phyloP scores from a whole-genome alignment of 2,113 vertebrate species.

The Corvus hawaiiensis region DNA sequence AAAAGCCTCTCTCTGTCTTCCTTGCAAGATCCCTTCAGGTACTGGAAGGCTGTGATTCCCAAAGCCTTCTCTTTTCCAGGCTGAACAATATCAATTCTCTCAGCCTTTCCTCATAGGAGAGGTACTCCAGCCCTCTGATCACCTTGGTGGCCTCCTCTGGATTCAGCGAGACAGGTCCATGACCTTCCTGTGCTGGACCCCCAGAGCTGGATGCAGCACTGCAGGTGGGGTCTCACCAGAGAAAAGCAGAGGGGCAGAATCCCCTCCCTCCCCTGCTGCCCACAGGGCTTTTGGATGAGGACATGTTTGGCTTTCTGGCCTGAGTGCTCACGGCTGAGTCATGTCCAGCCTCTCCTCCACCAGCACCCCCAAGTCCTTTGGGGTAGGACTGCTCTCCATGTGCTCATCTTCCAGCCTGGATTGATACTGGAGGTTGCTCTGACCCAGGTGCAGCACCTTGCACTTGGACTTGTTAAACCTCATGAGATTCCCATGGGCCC shows the following conservation, averaged over 20 bases:
- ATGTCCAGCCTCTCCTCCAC: neutral
- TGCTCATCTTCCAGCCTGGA: neutral
- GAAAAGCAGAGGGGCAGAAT: neutral
- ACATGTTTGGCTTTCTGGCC: neutral
- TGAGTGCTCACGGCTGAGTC: accelerated
- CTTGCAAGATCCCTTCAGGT: neutral
- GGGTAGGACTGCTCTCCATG: neutral
- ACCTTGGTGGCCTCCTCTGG: neutral
- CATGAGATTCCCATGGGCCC: neutral
- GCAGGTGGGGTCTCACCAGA: neutral
- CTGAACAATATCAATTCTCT: neutral
- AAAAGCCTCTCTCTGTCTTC: neutral
- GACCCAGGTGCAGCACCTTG: neutral
- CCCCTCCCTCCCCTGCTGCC: neutral
- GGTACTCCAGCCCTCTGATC: neutral
- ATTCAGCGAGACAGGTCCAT: neutral
- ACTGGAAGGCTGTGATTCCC: neutral
- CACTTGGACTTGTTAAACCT: neutral
- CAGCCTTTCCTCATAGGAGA: neutral
- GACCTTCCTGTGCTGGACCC: neutral
- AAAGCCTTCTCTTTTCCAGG: neutral
- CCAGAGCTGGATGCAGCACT: neutral
- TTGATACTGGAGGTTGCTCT: neutral
- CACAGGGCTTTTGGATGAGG: neutral
- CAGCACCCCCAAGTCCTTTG: neutral